Conservation (phyloP, 2,113 vertebrate genomes). For the Eonycteris spelaea region DNA sequence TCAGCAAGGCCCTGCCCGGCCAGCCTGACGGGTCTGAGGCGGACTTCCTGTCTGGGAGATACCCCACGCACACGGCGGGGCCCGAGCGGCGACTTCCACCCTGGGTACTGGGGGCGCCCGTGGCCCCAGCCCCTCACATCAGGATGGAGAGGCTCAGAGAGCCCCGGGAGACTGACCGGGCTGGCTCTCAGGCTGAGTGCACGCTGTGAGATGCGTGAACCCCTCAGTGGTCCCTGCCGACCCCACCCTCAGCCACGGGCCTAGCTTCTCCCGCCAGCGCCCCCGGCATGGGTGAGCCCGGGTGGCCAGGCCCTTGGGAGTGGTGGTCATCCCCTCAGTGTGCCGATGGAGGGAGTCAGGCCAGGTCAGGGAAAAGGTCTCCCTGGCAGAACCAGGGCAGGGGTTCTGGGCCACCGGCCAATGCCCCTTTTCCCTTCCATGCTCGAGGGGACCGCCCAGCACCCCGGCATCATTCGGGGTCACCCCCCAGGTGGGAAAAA, state of each 20-base stretch:
- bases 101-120: background rate
- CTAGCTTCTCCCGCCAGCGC: background rate
- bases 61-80: background rate
- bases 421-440: background rate
- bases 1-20: background rate
- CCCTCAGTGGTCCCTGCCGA: background rate
- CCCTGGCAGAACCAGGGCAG: background rate
- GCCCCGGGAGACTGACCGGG: background rate
- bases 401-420: no score
- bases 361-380: rapidly evolving
- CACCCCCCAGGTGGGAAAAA: background rate
- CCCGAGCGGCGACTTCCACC: rapidly evolving
- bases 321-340: rapidly evolving
- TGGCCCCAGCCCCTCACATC: rapidly evolving
- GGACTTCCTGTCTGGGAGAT: background rate
- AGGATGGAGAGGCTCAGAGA: background rate
- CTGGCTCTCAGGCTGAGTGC: background rate
- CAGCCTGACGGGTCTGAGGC: rapidly evolving
- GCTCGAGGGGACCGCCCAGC: background rate
- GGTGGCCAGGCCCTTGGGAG: background rate
- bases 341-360: background rate
- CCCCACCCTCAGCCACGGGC: background rate
- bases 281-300: background rate
- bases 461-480: background rate
- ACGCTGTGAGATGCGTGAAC: background rate